These are phyloP conservation scores for Plectropomus leopardus DNA, from an alignment of 2,113 vertebrate species.

Conservation along the genomic window DNA sequence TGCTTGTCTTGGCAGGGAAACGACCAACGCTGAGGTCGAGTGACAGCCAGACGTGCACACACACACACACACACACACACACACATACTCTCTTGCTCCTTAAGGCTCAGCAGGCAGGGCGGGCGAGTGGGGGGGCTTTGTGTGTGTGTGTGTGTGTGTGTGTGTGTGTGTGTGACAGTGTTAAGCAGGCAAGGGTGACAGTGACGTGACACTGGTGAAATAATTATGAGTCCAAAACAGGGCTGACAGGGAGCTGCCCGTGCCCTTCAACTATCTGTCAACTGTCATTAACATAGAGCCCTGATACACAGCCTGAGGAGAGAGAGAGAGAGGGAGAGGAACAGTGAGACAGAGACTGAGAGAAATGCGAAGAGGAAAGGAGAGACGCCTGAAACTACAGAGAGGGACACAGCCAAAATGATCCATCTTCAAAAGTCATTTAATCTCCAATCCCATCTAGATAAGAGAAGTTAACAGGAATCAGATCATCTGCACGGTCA, in stretches of 20 bases:
- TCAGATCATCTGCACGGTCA: conserved; percentile 16
- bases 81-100: conserved; percentile 53
- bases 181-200: conserved; percentile 96
- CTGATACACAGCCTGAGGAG: conserved; percentile 82
- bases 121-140: background rate
- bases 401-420: conserved; percentile 34
- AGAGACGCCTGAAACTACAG: conserved; percentile 49
- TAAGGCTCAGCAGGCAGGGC: conserved; percentile 62
- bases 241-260: conserved; percentile 99
- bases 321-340: conserved; percentile 26
- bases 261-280: conserved; percentile 98
- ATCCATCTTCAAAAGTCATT: conserved; percentile 36
- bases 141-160: conserved; percentile 41
- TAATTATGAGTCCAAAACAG: conserved; percentile 99
- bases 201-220: conserved; percentile 99
- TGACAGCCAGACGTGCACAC: conserved; percentile 79
- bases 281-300: conserved; percentile 95
- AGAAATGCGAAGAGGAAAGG: conserved; percentile 43
- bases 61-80: conserved; percentile 35
- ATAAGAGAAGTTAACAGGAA: conserved; percentile 1
- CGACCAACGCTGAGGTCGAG: conserved; percentile 84
- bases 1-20: conserved; percentile 84
- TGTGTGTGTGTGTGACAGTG: conserved; percentile 87
- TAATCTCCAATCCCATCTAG: conserved; percentile 24
- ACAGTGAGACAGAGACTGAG: conserved; percentile 22